Evolutionary conservation across 2,888 invertebrate species (phyloP).

Genomic region (Myopa testacea): DNA sequence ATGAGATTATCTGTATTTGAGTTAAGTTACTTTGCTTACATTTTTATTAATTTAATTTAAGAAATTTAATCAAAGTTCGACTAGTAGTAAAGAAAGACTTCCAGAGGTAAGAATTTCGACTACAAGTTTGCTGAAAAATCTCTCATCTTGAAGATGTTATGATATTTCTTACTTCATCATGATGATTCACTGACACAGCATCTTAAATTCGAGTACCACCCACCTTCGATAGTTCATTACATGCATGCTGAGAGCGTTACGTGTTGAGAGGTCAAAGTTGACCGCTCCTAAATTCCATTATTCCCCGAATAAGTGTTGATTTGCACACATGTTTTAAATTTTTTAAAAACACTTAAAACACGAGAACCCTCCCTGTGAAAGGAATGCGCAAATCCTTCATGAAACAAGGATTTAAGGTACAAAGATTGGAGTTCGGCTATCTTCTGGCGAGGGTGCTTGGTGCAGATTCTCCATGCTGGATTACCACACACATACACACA

Average conservation of each 20-base stretch:
- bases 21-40: too few relatives aligned
- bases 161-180: too few relatives aligned
- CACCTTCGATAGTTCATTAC: not conserved
- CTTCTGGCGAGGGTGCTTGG: slow-evolving; percentile 54
- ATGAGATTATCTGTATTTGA: too few relatives aligned
- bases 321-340: slow-evolving; percentile 57
- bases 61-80: too few relatives aligned
- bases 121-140: too few relatives aligned
- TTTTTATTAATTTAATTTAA: too few relatives aligned
- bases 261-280: slow-evolving; percentile 30
- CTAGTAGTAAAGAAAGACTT: too few relatives aligned
- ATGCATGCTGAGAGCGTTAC: not conserved
- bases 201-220: not conserved
- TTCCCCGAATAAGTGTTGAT: slow-evolving; percentile 50
- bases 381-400: slow-evolving; percentile 46
- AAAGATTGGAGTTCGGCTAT: not conserved
- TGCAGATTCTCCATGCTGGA: slow-evolving; percentile 64
- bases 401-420: slow-evolving; percentile 35
- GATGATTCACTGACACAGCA: not conserved
- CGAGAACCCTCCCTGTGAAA: not conserved
- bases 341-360: slow-evolving; percentile 36
- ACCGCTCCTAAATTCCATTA: slow-evolving; percentile 43
- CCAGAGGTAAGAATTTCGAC: too few relatives aligned
- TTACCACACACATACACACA: slow-evolving; percentile 52
- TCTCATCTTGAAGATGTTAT: too few relatives aligned